Evolutionary conservation across 2,888 invertebrate species (phyloP).

Genomic region (Glyphotaelius pellucidus): DNA sequence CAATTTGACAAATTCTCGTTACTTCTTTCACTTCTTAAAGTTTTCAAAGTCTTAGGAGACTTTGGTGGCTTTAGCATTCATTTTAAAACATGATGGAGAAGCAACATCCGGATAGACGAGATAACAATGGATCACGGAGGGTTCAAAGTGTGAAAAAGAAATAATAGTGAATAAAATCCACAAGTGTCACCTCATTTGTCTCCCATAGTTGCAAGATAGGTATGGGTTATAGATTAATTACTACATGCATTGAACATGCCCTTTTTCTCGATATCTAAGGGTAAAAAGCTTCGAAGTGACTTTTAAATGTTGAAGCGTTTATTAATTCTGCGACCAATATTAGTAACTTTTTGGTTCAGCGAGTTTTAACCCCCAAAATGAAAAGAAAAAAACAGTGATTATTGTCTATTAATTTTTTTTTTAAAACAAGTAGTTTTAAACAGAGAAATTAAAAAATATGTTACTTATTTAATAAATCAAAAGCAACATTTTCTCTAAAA

Average conservation of each 20-base stretch:
- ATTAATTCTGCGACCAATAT: neutral
- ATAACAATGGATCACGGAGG: slow-evolving; percentile 34
- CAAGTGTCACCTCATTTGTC: slow-evolving; percentile 61
- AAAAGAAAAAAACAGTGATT: no score
- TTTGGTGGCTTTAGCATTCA: slow-evolving; percentile 41
- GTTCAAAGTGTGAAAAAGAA: slow-evolving; percentile 42
- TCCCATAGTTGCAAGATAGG: slow-evolving; percentile 48
- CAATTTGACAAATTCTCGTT: neutral
- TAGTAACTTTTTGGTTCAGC: no score
- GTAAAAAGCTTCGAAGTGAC: slow-evolving; percentile 26
- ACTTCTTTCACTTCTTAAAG: neutral
- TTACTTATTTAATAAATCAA: no score
- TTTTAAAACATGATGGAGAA: slow-evolving; percentile 57
- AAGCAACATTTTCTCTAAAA: no score
- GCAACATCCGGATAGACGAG: slow-evolving; percentile 45
- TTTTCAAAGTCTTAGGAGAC: neutral
- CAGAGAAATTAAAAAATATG: no score
- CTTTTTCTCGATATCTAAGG: slow-evolving; percentile 45
- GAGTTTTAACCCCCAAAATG: no score
- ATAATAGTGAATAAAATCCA: neutral
- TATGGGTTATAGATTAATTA: slow-evolving; percentile 53
- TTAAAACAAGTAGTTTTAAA: no score
- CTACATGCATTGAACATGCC: slow-evolving; percentile 43
- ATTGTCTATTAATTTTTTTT: no score
- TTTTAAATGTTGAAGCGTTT: neutral